Conservation (phyloP, 2,888 invertebrate species). For the Sesia bembeciformis region DNA sequence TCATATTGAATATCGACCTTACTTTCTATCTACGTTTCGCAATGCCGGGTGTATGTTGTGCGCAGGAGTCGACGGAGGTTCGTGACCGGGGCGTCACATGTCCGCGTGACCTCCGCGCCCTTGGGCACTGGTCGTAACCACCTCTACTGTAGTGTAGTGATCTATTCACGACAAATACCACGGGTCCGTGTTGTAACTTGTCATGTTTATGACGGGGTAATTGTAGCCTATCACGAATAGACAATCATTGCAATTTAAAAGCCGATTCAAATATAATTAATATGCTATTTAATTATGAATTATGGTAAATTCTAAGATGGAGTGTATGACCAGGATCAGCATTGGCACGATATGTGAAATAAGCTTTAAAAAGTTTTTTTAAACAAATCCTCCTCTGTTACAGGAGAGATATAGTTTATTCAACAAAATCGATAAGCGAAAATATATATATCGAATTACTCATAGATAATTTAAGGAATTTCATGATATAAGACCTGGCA, state of each 20-base stretch:
- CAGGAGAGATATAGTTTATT: no score
- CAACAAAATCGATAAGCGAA: no score
- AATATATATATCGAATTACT: no score
- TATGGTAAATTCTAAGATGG: no score
- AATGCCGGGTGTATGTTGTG: conserved; percentile 35
- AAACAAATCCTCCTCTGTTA: no score
- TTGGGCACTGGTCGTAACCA: conserved; percentile 20
- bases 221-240: conserved; percentile 14
- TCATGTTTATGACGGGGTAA: conserved; percentile 20
- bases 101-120: conserved; percentile 51
- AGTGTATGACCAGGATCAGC: no score
- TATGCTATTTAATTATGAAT: no score
- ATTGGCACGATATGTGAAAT: no score
- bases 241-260: background rate
- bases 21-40: conserved; percentile 34
- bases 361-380: no score
- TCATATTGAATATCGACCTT: conserved; percentile 18
- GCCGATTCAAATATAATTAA: no score
- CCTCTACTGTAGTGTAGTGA: conserved; percentile 2
- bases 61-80: conserved; percentile 19
- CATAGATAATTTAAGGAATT: no score
- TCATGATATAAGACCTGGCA: no score
- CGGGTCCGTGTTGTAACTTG: conserved; percentile 16
- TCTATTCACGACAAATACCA: conserved; percentile 11
- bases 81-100: conserved; percentile 49